Evolutionary conservation across 2,113 vertebrate species (phyloP).

Genomic region (Rhinopithecus roxellana): DNA sequence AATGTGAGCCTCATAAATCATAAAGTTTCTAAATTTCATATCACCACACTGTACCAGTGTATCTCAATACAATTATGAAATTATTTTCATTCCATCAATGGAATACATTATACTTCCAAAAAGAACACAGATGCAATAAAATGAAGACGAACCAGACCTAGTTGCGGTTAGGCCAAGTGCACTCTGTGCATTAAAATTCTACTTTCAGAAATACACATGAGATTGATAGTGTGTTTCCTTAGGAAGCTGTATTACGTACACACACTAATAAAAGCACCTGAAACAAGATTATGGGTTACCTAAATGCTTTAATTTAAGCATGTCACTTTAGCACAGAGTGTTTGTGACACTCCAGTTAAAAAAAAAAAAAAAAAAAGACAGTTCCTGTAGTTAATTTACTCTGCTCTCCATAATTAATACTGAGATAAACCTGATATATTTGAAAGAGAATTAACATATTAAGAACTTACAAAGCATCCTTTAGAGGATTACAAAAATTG

Average conservation of each 20-base stretch:
- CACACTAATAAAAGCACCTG: not conserved
- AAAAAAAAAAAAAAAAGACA: not conserved
- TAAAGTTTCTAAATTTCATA: not conserved
- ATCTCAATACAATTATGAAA: not conserved
- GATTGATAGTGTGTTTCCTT: not conserved
- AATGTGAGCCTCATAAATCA: not conserved
- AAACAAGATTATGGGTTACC: not conserved
- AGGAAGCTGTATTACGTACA: not conserved
- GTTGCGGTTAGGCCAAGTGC: not conserved
- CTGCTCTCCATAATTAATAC: not conserved
- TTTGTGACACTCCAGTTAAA: not conserved
- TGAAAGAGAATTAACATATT: conserved; percentile 17
- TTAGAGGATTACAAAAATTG: not conserved
- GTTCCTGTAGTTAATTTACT: not conserved
- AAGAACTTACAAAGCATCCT: not conserved
- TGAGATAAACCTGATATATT: not conserved
- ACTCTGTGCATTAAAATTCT: conserved; percentile 18
- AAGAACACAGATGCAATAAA: not conserved
- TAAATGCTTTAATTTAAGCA: not conserved
- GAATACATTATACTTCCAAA: not conserved
- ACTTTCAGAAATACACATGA: not conserved
- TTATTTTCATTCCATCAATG: not conserved
- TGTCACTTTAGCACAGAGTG: not conserved
- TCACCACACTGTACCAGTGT: not conserved
- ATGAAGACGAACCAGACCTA: not conserved